phyloP scores from a whole-genome alignment of 2,113 vertebrate species.

The Scomber scombrus region DNA sequence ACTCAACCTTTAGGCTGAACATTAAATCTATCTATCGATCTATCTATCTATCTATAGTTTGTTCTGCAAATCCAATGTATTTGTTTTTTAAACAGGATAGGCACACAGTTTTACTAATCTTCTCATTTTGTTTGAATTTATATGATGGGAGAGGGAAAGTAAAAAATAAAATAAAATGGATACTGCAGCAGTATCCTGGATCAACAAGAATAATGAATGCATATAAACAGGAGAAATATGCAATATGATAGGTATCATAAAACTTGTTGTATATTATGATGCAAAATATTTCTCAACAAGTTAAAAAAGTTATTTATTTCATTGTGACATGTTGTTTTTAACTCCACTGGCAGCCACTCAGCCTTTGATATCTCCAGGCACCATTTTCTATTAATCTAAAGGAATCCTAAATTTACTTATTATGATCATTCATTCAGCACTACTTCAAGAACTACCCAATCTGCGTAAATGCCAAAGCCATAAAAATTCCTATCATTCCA shows the following conservation, averaged over 20 bases:
- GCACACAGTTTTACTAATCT: neutral
- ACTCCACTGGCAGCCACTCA: conserved; percentile 14
- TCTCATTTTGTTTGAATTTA: neutral
- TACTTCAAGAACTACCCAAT: conserved; percentile 17
- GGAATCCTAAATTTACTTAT: conserved; percentile 45
- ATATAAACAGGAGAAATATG: neutral
- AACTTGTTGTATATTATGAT: neutral
- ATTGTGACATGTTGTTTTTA: conserved; percentile 15
- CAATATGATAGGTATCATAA: neutral
- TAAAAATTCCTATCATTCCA: conserved; percentile 19
- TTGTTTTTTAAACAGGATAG: neutral
- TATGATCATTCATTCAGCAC: conserved; percentile 46
- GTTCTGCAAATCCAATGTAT: neutral
- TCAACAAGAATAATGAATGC: neutral
- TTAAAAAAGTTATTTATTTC: conserved; percentile 15
- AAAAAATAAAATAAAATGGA: neutral
- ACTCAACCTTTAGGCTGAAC: neutral
- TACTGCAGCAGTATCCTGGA: too few species aligned
- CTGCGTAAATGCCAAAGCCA: conserved; percentile 33
- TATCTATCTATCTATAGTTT: neutral
- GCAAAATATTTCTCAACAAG: neutral
- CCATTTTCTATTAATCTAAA: conserved; percentile 42
- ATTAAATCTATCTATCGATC: conserved; percentile 18
- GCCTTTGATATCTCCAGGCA: conserved; percentile 28
- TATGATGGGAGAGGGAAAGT: neutral